A percentile compares a stretch with the other conserved stretches of the same genome.
Evolutionary conservation across 2,113 vertebrate genomes (phyloP).

Genomic region (Dascyllus trimaculatus): DNA sequence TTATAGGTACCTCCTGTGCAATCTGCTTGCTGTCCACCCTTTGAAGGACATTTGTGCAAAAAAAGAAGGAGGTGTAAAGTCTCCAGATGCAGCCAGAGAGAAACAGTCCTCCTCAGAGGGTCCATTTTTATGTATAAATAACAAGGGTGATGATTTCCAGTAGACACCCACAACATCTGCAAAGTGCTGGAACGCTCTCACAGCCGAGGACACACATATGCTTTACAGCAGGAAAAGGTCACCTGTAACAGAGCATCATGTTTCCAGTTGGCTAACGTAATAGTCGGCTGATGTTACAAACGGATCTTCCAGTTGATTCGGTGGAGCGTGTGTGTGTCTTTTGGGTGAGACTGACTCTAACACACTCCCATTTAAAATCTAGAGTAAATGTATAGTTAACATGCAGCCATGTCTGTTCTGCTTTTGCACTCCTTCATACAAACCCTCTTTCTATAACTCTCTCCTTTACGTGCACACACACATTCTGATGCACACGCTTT

Average conservation of each 20-base stretch:
- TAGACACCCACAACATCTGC: constrained; percentile 5
- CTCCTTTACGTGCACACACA: not conserved
- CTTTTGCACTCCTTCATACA: constrained; percentile 11
- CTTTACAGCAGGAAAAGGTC: constrained; percentile 53
- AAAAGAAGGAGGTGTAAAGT: constrained; percentile 28
- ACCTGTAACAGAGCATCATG: constrained; percentile 46
- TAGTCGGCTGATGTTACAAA: constrained; percentile 43
- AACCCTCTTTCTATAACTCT: not conserved
- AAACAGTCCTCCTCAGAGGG: constrained; percentile 9
- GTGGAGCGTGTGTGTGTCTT: constrained; percentile 33
- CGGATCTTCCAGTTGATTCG: constrained; percentile 39
- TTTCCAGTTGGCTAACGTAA: constrained; percentile 52
- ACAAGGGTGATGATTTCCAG: not conserved
- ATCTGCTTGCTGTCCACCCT: constrained; percentile 42
- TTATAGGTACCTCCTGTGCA: constrained; percentile 33
- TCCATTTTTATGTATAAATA: constrained; percentile 20
- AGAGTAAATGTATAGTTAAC: constrained; percentile 27
- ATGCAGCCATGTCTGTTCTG: constrained; percentile 26
- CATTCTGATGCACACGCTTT: constrained; percentile 3
- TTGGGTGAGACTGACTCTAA: constrained; percentile 2
- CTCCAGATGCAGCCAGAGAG: constrained; percentile 37
- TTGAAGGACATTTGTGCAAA: constrained; percentile 62
- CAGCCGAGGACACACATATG: constrained; percentile 25
- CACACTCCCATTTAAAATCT: not conserved
- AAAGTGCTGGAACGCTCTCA: not conserved